Evolutionary conservation across 2,797 vertebrate species (phyloP), one percentile per base, ranked within the genome.

Genomic region (Poecilia wingei): DNA sequence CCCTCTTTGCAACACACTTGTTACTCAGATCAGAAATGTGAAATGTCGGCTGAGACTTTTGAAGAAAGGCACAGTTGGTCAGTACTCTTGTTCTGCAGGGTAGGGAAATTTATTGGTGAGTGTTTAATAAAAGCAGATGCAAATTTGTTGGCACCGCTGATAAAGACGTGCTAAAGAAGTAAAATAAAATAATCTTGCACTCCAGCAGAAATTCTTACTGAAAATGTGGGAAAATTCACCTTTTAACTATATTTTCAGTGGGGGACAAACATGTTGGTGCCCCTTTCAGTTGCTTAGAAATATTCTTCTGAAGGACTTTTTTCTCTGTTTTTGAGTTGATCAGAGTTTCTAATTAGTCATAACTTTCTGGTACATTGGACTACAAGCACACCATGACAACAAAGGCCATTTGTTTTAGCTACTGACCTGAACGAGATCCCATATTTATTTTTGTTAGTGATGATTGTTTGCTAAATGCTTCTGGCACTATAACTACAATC

Each of bases 11-110:
- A 81, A 39, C 53, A 55, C 28, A 39, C 1, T 39, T 79, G 22
- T 36, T 61, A 46, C 45, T 78, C 3, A 0, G 20, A 31, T 57
- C 45, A 49, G 2, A 75, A 41, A 36, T 28, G 46, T 28, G 61
- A 33, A 3, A 16, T 76, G 31, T 31, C 41, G 78, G 41, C 25
- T 53, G 28, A 73, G 47, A 39, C 69, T 73, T 20, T n/a, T 79
- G 12, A 75, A 81, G 39, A 51, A 86, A 72, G 53, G 8, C 2
- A 59, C 25, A 64, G 31, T 51, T 36, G 39, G 25, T 16, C 41
- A 70, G 39, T 45, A n/a, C 41, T 43, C 41, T 6, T 28, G 2
- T 70, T 14, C 68, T 14, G 43, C 41, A 70, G 41, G 68, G 25
- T 28, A 16, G 25, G 25, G 13, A 45, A 45, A 6, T 14, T 28